Evolutionary conservation across 2,113 vertebrate species (phyloP), one percentile per base, ranked within the genome.

Genomic region (Cyanoramphus novaezelandiae): DNA sequence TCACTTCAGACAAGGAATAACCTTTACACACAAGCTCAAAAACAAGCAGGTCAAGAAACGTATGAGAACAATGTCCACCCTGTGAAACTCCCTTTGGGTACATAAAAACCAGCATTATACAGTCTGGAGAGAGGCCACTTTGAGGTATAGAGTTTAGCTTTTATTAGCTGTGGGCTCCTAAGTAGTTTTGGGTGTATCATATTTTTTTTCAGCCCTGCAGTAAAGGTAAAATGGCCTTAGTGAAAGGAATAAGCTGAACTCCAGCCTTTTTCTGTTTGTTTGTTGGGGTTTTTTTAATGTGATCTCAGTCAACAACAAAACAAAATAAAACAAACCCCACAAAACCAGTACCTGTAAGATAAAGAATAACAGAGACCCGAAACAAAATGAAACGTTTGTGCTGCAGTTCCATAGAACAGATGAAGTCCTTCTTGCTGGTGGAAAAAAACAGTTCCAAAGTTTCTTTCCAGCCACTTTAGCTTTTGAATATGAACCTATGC

Each of bases 31-130:
- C 12, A 74, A 62, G n/a, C 60, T 85, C 90, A 88, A 94, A 94
- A 97, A 91, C 44, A 94, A 39, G 37, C 53, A 85, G 90, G 91
- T 97, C 86, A 96, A 71, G 72, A 86, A 93, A 97, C 43, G 39
- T 86, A 93, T 62, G 84, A 95, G 80, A 25, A 27, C 29, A 59
- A 86, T 82, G 71, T 89, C 81, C 86, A 83, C 41, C 24, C 33
- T 47, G 31, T 63, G 59, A 47, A 93, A 88, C 89, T 96, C 92
- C 91, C 92, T 88, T 59, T 89, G 94, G 85, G 82, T 94, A 72
- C 82, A 94, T 88, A 95, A 97, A 91, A 72, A 93, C 67, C n/a
- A 59, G 24, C 24, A 74, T 60, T 79, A 94, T 52, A 78, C 15
- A 47, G 43, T 69, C 80, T 77, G 35, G 39, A 91, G 55, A 55